Evolutionary conservation across 2,888 invertebrate genomes (phyloP).

Genomic region (Drosophila niveifrons): DNA sequence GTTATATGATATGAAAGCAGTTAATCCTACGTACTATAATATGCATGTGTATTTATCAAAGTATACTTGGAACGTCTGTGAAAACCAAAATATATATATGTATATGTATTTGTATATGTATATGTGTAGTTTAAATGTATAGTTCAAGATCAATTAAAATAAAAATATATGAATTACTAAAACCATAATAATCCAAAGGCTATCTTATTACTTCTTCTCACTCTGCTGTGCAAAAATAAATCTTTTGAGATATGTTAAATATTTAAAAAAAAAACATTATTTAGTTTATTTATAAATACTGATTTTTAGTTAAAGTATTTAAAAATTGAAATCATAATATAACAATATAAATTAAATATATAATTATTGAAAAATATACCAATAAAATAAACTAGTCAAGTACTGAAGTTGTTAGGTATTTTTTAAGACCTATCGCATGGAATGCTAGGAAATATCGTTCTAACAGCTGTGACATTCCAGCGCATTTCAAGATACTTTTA

Average conservation of each 20-base stretch:
- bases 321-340: not conserved
- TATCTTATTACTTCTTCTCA: too few species aligned
- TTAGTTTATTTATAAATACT: too few species aligned
- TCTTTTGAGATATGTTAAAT: too few species aligned
- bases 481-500: conserved; percentile 16
- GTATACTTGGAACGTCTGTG: conserved; percentile 71
- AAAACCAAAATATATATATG: conserved; percentile 51
- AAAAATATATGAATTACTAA: conserved; percentile 29
- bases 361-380: not conserved
- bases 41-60: conserved; percentile 57
- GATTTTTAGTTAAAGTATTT: too few species aligned
- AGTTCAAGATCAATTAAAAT: conserved; percentile 63
- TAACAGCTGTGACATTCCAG: conserved; percentile 31
- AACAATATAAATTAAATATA: not conserved
- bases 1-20: conserved; percentile 29
- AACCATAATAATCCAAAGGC: not conserved
- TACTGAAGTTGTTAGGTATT: conserved; percentile 33
- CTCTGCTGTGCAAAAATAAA: too few species aligned
- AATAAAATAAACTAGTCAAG: not conserved
- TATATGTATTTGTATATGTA: conserved; percentile 16
- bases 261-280: too few species aligned
- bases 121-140: conserved; percentile 56
- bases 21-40: conserved; percentile 33
- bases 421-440: conserved; percentile 28
- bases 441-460: conserved; percentile 4